These are phyloP conservation scores for Cantharis nigra DNA, from an alignment of 2,888 invertebrate genomes.

Conservation along the genomic window DNA sequence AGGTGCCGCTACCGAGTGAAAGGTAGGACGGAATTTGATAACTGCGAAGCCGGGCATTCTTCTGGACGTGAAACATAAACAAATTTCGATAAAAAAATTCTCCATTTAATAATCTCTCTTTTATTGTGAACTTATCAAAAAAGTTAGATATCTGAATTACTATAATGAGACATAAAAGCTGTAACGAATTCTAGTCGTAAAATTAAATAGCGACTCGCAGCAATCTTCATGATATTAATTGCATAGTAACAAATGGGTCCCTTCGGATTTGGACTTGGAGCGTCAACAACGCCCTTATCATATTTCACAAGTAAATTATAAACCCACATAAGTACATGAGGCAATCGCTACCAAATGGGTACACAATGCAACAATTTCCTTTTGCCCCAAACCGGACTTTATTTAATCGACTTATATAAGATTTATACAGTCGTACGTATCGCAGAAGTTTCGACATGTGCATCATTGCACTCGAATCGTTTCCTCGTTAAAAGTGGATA, in stretches of 20 bases:
- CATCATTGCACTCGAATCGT: background rate
- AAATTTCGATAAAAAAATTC: background rate
- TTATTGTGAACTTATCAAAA: background rate
- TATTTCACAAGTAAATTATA: conserved; percentile 5
- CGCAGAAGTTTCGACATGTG: conserved; percentile 7
- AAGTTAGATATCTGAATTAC: background rate
- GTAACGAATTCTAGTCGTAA: background rate
- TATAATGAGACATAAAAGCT: background rate
- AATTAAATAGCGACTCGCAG: background rate
- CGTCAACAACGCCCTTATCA: conserved; percentile 12
- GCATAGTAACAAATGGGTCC: background rate
- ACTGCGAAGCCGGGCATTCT: background rate
- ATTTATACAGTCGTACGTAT: background rate
- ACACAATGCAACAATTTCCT: conserved; percentile 13
- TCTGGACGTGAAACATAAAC: background rate
- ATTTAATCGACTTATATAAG: too few species aligned
- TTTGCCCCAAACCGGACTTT: conserved; percentile 11
- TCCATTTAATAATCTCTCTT: background rate
- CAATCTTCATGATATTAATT: background rate
- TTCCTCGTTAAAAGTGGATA: background rate
- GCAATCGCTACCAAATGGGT: conserved; percentile 11
- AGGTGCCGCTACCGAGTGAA: background rate
- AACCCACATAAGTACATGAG: conserved; percentile 5
- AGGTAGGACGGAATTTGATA: background rate
- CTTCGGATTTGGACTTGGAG: background rate